Evolutionary conservation across 2,888 invertebrate species (phyloP).

Genomic region (Lymantria dispar): DNA sequence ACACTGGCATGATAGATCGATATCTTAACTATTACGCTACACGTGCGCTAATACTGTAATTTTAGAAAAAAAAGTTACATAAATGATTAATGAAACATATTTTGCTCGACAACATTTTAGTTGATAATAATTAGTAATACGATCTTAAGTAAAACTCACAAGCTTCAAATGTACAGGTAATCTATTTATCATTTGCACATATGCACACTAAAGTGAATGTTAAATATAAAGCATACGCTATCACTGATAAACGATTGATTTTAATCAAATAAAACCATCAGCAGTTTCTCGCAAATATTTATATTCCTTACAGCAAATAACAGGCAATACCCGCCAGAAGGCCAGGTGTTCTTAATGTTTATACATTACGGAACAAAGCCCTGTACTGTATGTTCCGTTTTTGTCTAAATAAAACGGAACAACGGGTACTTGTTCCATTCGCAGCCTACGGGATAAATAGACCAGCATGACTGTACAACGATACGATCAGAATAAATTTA

Average conservation of each 20-base stretch:
- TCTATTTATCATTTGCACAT: too few species aligned
- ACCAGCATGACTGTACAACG: constrained; percentile 19
- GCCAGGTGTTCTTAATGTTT: constrained; percentile 22
- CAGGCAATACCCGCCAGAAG: background rate
- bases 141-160: too few species aligned
- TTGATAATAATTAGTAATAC: too few species aligned
- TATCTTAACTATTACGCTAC: too few species aligned
- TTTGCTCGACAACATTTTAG: too few species aligned
- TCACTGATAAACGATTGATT: background rate
- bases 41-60: too few species aligned
- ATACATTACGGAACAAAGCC: constrained; percentile 40
- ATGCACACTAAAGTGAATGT: too few species aligned
- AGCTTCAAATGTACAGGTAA: too few species aligned
- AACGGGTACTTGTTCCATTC: constrained; percentile 32
- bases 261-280: background rate
- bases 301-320: constrained; percentile 7
- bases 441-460: constrained; percentile 28
- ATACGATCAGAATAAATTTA: constrained; percentile 37
- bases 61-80: too few species aligned
- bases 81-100: too few species aligned
- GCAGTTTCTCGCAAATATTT: background rate
- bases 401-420: constrained; percentile 39
- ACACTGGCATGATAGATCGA: too few species aligned
- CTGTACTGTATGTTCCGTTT: constrained; percentile 26
- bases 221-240: too few species aligned